Evolutionary conservation across 1,140 invertebrate species (phyloP).

Genomic region (Armadillidium nasatum): DNA sequence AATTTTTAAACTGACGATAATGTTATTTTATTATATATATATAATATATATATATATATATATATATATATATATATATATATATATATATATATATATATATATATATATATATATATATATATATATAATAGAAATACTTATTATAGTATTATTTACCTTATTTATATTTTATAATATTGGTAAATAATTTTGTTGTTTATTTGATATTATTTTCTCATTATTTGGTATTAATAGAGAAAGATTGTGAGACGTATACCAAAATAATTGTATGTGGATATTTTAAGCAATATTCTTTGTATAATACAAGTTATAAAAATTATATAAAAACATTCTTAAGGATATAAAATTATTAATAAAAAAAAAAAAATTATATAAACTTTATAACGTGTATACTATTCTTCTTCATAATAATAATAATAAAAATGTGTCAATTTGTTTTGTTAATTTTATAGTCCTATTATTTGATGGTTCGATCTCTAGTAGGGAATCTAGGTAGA

Average conservation of each 20-base stretch:
- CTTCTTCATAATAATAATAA: not conserved
- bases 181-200: no score
- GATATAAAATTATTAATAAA: not conserved
- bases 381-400: not conserved
- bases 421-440: conserved; percentile 10
- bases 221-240: no score
- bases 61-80: conserved; percentile 15
- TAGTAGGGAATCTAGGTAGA: no score
- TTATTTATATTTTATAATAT: no score
- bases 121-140: conserved; percentile 7
- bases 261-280: not conserved
- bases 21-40: not conserved
- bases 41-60: conserved; percentile 10
- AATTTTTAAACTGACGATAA: not conserved
- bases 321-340: not conserved
- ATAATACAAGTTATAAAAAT: not conserved
- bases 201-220: no score
- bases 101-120: conserved; percentile 15
- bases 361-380: not conserved
- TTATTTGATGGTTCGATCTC: no score
- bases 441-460: not conserved
- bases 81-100: conserved; percentile 15
- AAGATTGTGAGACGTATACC: not conserved
- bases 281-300: conserved; percentile 12
- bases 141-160: not conserved